Base-by-base conservation (phyloP, 2,888 invertebrate species). In the Hecatera dysodea region DNA sequence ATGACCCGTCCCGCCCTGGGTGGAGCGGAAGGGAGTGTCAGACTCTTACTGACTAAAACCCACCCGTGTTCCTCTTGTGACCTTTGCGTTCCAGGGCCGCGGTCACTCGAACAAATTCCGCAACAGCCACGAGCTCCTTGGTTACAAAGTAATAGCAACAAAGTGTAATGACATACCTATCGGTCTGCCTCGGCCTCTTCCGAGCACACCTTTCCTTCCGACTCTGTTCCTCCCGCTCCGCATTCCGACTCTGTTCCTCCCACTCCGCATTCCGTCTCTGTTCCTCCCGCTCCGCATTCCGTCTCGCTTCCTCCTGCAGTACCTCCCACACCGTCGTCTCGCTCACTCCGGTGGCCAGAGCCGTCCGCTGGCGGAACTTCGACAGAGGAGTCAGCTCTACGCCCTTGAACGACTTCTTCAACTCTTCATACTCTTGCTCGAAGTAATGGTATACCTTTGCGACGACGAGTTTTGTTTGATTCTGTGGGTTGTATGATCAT, bases 401-500 rank as follows among this genome's bases (percentile, higher is more conserved):
- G 8, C 19, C 22, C 22, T 5, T 36, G 17, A 53, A 64, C 0
- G 22, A 19, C 19, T 19, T 44, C 56, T 73, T 72, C 9, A 72
- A 22, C 5, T 72, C 64, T 27, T 73, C 73, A n/a, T 64, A 72
- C 24, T 72, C 72, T 72, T 73, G 64, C 22, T 73, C 64, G 9
- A 72, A 73, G 48, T 72, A 73, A 42, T 73, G 73, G 33, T 56
- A 72, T 2, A 72, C 64, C 19, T 64, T 73, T 2, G 74, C 55
- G 11, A 72, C 1, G 33, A 73, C 29, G 11, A 27, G 4, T 44
- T 73, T 72, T 33, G 8, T 44, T 64, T 50, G 56, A 27, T 72
- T 65, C 72, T 72, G 48, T 19, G 6, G 12, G 39, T 39, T 17
- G 17, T 15, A 39, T 15, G 0, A 39, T 39, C 3, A 39, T 3